Percentiles rank a stretch among this genome's conserved stretches.
These are phyloP conservation scores for Mimumesa dahlbomi DNA, from an alignment of 2,888 invertebrate genomes.

Conservation along the genomic window DNA sequence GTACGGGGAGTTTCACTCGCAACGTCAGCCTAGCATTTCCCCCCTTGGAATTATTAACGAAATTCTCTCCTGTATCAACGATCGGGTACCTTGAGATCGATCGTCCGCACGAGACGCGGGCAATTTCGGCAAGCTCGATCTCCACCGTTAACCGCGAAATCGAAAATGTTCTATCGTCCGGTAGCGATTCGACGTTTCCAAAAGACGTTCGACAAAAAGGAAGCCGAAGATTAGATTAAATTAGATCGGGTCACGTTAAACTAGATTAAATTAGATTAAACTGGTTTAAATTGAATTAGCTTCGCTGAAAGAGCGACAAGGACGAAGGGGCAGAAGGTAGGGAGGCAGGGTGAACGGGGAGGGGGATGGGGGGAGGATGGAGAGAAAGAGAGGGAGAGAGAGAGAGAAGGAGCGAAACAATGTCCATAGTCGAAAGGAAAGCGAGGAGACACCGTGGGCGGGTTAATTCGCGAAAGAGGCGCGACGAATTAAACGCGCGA, in stretches of 20 bases:
- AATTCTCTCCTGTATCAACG: too few species aligned
- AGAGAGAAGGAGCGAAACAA: not conserved
- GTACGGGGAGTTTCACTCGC: too few species aligned
- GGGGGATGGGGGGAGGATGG: not conserved
- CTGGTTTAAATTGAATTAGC: constrained; percentile 20
- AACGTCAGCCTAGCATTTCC: too few species aligned
- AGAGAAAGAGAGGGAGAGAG: not conserved
- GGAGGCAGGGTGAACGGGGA: not conserved
- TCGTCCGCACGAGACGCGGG: too few species aligned
- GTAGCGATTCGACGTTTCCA: too few species aligned
- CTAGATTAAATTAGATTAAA: constrained; percentile 45
- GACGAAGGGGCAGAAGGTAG: not conserved
- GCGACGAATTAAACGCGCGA: constrained; percentile 77
- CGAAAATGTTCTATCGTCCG: too few species aligned
- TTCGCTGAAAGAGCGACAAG: not conserved
- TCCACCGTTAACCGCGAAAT: too few species aligned
- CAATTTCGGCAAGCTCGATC: too few species aligned
- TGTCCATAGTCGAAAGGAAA: constrained; percentile 36
- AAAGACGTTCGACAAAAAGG: constrained; percentile 1
- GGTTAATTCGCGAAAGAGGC: constrained; percentile 74
- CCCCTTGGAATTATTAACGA: too few species aligned
- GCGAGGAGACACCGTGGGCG: constrained; percentile 65
- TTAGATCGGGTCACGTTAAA: constrained; percentile 27
- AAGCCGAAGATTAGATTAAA: constrained; percentile 23
- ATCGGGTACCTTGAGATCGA: too few species aligned